A percentile compares a stretch with the other conserved stretches of the same genome.
These are phyloP conservation scores for Ceratotherium simum DNA, from an alignment of 2,113 vertebrate species.

Conservation along the genomic window DNA sequence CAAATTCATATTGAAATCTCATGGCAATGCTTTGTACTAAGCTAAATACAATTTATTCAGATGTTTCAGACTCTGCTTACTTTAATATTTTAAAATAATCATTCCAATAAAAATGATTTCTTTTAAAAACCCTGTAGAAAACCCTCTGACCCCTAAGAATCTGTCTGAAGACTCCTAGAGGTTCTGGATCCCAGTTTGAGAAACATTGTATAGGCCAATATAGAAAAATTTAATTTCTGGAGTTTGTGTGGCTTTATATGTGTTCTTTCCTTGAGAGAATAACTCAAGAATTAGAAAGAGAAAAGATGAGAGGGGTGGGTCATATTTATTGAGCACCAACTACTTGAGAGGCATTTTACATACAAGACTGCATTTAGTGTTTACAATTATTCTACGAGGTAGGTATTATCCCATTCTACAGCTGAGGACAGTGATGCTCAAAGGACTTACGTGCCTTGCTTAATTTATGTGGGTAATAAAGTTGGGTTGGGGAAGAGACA, in stretches of 20 bases:
- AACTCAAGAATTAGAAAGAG: conserved; percentile 21
- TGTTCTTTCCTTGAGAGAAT: background rate
- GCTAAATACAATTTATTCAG: background rate
- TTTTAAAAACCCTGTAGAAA: background rate
- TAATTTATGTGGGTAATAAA: background rate
- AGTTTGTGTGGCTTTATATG: background rate
- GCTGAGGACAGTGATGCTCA: conserved; percentile 29
- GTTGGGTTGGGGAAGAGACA: background rate
- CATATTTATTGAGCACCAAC: background rate
- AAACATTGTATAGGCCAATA: background rate
- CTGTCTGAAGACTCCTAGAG: background rate
- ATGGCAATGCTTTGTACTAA: conserved; percentile 26
- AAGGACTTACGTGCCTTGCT: background rate
- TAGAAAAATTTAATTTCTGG: conserved; percentile 29
- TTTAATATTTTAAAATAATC: conserved; percentile 43
- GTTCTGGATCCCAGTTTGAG: background rate
- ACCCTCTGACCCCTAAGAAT: background rate
- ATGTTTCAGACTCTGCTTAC: background rate
- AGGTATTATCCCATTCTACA: background rate
- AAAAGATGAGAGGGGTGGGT: background rate
- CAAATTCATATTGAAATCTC: background rate
- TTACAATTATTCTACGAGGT: background rate
- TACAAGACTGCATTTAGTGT: conserved; percentile 25
- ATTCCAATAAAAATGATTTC: background rate
- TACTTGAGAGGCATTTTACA: background rate